A percentile compares a stretch with the other conserved stretches of the same genome.
Conservation (phyloP, 2,888 invertebrate genomes). For the Neocrepidodera transversa region DNA sequence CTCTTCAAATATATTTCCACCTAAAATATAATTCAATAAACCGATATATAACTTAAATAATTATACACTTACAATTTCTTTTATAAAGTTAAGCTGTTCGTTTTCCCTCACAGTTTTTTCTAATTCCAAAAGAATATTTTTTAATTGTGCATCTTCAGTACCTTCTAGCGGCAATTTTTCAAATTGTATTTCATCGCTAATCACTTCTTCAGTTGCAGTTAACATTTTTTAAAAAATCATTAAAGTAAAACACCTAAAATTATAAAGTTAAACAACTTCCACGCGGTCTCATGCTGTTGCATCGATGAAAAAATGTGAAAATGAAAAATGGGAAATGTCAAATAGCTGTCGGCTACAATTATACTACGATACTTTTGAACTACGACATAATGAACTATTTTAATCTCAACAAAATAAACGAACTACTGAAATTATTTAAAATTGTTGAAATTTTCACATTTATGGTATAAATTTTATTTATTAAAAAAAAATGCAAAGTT, state of each 20-base stretch:
- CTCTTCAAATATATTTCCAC: constrained; percentile 31
- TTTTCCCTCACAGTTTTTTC: constrained; percentile 31
- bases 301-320: constrained; percentile 29
- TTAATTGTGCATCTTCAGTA: constrained; percentile 28
- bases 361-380: not conserved
- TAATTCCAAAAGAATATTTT: constrained; percentile 20
- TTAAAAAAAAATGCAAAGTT: too few species aligned
- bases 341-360: constrained; percentile 15
- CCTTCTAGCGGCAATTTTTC: constrained; percentile 20
- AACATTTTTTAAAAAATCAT: constrained; percentile 22
- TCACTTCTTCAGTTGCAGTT: constrained; percentile 14
- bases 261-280: constrained; percentile 31
- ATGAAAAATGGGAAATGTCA: constrained; percentile 31
- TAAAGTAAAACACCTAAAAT: constrained; percentile 23
- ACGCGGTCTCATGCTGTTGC: constrained; percentile 39
- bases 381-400: too few species aligned
- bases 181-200: constrained; percentile 25
- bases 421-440: too few species aligned
- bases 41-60: not conserved
- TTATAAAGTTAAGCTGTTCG: constrained; percentile 33
- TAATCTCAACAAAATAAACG: too few species aligned
- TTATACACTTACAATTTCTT: constrained; percentile 34
- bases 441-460: too few species aligned
- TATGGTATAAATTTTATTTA: too few species aligned
- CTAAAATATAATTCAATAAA: constrained; percentile 26